Evolutionary conservation across 2,797 vertebrate genomes (phyloP), one percentile per base, ranked within the genome.

Genomic region (Fundulus diaphanus): DNA sequence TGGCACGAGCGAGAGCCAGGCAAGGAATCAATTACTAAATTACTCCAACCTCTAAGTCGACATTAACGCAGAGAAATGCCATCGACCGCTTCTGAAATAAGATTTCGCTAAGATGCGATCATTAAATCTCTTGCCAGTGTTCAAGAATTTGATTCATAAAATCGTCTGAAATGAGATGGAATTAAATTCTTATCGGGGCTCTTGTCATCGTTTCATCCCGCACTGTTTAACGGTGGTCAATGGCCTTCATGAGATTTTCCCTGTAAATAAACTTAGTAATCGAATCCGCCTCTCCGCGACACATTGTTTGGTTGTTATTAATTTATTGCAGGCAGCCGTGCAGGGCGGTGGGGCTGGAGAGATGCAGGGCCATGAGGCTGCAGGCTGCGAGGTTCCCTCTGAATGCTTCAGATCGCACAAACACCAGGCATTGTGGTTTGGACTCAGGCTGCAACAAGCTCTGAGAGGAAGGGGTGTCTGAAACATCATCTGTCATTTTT

Each of bases 1-100:
- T 94, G 96, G 96, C 96, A 96, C 96, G 96, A 94, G 96, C 92
- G 90, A 95, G 94, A 96, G 95, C 96, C 94, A 79, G 90, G 96
- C 96, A 96, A 96, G 95, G 97, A 98, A 99, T 99, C 98, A 99
- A 99, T 99, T 99, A 99, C 97, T 98, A 98, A 99, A 99, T 99
- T 97, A 99, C 98, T 97, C 96, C 96, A 96, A 98, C 96, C 97
- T 99, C 97, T 97, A 97, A 98, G 96, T 97, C 96, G 96, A 98
- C 98, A 99, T 99, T 99, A 99, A 99, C 97, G 97, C 96, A 97
- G 97, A 98, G 96, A 97, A 98, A 98, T 98, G 96, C 96, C 97
- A 98, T 99, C 96, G 97, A 99, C 96, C 96, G 88, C 92, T 93
- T 92, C 84, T 93, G 95, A 97, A 99, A 98, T 98, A 97, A 97